A percentile compares a stretch with the other conserved stretches of the same genome.
phyloP scores from a whole-genome alignment of 1,140 invertebrate genomes.

The Ceratina calcarata region DNA sequence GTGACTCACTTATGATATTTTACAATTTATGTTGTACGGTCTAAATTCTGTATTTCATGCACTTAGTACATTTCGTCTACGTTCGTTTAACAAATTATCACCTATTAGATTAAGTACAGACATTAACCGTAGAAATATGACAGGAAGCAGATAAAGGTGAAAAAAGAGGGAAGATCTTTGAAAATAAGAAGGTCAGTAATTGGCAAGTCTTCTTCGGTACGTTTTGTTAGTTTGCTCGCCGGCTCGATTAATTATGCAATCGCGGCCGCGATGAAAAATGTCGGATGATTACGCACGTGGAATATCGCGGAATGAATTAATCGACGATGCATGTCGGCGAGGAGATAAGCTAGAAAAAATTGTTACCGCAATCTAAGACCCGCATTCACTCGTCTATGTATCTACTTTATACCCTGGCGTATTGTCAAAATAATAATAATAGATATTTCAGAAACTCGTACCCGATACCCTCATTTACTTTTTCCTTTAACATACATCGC shows the following conservation, averaged over 20 bases:
- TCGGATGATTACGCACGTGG: not conserved
- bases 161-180: not conserved
- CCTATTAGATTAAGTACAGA: conserved; percentile 10
- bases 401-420: too few relatives aligned
- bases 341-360: not conserved
- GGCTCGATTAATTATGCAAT: conserved; percentile 39
- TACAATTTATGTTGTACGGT: too few relatives aligned
- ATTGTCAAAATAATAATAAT: too few relatives aligned
- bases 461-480: too few relatives aligned
- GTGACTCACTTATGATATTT: too few relatives aligned
- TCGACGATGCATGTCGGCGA: not conserved
- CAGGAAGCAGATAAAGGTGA: not conserved
- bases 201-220: not conserved
- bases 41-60: too few relatives aligned
- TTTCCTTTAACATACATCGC: too few relatives aligned
- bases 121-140: conserved; percentile 1
- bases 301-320: conserved; percentile 30
- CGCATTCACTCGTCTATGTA: not conserved
- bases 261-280: conserved; percentile 14
- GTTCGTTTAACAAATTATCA: not conserved
- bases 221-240: conserved; percentile 16
- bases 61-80: too few relatives aligned
- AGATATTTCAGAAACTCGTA: too few relatives aligned
- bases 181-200: conserved; percentile 32
- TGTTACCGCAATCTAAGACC: not conserved